phyloP scores from a whole-genome alignment of 2,797 vertebrate species.

The Philypnodon macrostomus region DNA sequence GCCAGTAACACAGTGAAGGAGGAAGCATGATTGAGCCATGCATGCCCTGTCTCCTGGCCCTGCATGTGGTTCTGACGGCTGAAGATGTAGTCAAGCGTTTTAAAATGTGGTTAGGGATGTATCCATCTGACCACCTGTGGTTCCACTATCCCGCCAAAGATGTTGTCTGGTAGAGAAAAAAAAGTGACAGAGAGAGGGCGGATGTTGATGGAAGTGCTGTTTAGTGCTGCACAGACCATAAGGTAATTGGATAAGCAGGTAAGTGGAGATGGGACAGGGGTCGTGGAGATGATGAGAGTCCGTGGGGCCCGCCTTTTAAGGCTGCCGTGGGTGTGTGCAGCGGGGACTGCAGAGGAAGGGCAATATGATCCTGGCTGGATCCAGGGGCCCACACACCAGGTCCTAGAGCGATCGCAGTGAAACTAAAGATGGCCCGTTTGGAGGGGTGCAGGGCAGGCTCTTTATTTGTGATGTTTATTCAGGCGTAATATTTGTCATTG shows the following conservation, averaged over 20 bases:
- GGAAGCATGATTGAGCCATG: conserved; percentile 67
- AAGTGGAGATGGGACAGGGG: conserved; percentile 65
- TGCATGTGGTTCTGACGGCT: conserved; percentile 55
- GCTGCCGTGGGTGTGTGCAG: conserved; percentile 22
- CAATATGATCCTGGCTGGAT: conserved; percentile 74
- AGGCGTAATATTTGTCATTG: conserved; percentile 49
- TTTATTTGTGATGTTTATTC: conserved; percentile 71
- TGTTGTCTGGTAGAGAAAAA: conserved; percentile 28
- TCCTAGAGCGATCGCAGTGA: conserved; percentile 70
- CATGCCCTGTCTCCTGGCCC: conserved; percentile 29
- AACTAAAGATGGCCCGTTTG: conserved; percentile 74
- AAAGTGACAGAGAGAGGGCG: conserved; percentile 16
- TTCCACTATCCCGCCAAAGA: conserved; percentile 39
- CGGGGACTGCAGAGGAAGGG: conserved; percentile 65
- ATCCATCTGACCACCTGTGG: conserved; percentile 61
- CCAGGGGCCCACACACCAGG: conserved; percentile 75
- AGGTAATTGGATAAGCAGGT: conserved; percentile 72
- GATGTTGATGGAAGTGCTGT: conserved; percentile 53
- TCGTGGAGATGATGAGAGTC: conserved; percentile 50
- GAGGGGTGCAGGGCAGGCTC: conserved; percentile 28
- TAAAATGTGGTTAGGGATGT: conserved; percentile 58
- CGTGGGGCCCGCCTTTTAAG: conserved; percentile 59
- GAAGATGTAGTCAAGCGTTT: conserved; percentile 45
- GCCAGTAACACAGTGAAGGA: conserved; percentile 55
- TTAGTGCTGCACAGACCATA: conserved; percentile 54